Evolutionary conservation across 2,888 invertebrate genomes (phyloP).

Genomic region (Drosophila formosana): DNA sequence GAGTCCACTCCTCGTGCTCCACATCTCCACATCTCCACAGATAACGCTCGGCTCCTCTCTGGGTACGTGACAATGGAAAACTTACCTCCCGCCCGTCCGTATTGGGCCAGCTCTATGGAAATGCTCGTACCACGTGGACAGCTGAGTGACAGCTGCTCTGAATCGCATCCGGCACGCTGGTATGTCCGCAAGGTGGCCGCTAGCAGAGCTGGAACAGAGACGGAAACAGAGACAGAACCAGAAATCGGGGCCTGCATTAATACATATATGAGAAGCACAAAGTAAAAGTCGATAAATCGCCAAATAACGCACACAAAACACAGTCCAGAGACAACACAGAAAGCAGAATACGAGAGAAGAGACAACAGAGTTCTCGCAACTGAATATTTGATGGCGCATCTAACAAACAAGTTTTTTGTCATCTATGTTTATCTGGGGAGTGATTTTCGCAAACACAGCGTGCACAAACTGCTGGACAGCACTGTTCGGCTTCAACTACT

Average conservation of each 20-base stretch:
- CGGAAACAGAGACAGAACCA: constrained; percentile 8
- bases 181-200: constrained; percentile 96
- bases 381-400: constrained; percentile 18
- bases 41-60: constrained; percentile 16
- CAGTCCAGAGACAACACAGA: constrained; percentile 3
- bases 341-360: neutral
- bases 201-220: constrained; percentile 90
- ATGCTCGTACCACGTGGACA: constrained; percentile 97
- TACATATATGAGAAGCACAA: constrained; percentile 27
- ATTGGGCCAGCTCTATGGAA: constrained; percentile 95
- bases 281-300: constrained; percentile 40
- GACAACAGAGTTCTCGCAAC: constrained; percentile 8
- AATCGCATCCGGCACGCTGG: constrained; percentile 96
- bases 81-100: constrained; percentile 88
- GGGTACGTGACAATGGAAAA: constrained; percentile 54
- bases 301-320: constrained; percentile 31
- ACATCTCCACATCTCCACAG: constrained; percentile 21
- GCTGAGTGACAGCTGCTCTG: constrained; percentile 93
- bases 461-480: constrained; percentile 1
- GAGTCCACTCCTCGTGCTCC: constrained; percentile 24
- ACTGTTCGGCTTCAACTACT: constrained; percentile 3
- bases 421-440: neutral
- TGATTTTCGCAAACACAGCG: constrained; percentile 3
- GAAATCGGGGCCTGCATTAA: constrained; percentile 49
- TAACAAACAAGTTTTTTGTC: constrained; percentile 5